Evolutionary conservation across 2,113 vertebrate species (phyloP).

Genomic region (Sclerurus mexicanus): DNA sequence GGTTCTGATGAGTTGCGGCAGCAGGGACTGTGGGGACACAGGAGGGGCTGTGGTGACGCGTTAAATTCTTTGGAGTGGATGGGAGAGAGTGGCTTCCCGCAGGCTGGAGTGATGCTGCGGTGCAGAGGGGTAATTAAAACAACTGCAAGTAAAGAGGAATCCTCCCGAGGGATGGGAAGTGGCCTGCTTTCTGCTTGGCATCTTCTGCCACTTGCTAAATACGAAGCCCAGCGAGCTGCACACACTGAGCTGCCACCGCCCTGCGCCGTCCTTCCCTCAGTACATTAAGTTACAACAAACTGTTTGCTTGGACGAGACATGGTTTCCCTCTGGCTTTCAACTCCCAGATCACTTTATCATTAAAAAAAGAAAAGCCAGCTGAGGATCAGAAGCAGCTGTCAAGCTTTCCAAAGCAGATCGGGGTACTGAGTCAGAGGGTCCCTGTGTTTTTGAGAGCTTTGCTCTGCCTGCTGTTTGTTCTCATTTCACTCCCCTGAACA

Average conservation of each 20-base stretch:
- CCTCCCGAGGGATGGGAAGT: background rate
- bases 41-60: background rate
- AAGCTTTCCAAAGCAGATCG: background rate
- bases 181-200: background rate
- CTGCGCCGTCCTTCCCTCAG: background rate
- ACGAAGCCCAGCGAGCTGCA: background rate
- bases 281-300: background rate
- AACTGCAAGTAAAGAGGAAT: background rate
- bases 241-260: background rate
- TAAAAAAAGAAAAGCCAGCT: background rate
- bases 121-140: background rate
- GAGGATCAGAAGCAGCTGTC: background rate
- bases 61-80: background rate
- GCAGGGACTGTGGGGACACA: background rate
- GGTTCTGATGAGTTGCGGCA: background rate
- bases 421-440: background rate
- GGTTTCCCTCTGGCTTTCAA: background rate
- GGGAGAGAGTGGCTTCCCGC: background rate
- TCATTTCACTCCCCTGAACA: background rate
- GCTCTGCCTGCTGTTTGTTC: background rate
- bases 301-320: background rate
- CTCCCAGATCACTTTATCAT: background rate
- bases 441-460: background rate
- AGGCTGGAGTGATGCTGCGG: background rate
- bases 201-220: background rate